These are phyloP conservation scores for Leuciscus waleckii DNA, from an alignment of 2,797 vertebrate species.

Conservation along the genomic window DNA sequence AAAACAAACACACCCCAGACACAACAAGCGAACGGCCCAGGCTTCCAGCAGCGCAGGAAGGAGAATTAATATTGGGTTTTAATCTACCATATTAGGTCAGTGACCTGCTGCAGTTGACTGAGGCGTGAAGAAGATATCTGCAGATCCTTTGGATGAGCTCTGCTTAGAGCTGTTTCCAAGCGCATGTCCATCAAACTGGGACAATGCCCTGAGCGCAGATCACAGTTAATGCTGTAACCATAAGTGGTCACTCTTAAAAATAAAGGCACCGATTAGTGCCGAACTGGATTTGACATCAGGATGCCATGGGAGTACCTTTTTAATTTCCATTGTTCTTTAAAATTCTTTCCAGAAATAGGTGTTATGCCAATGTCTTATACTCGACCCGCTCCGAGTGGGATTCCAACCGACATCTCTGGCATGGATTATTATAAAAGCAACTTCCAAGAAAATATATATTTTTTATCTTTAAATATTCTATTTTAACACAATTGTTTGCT, in stretches of 20 bases:
- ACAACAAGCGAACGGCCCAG: constrained; percentile 52
- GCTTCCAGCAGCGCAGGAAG: constrained; percentile 46
- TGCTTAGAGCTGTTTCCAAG: constrained; percentile 5
- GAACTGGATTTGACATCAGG: not conserved
- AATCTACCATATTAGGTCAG: constrained; percentile 58
- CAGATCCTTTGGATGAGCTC: not conserved
- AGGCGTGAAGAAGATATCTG: constrained; percentile 24
- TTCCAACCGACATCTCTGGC: not conserved
- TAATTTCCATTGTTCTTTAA: not conserved
- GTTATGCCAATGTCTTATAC: not conserved
- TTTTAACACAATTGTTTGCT: too few species aligned
- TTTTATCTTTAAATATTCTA: too few species aligned
- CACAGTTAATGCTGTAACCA: not conserved
- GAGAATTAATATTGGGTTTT: constrained; percentile 59
- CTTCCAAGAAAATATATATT: too few species aligned
- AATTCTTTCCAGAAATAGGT: not conserved
- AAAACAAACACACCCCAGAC: constrained; percentile 69
- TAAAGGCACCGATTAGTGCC: constrained; percentile 3
- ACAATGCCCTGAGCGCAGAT: constrained; percentile 20
- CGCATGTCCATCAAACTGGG: constrained; percentile 16
- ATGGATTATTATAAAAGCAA: not conserved
- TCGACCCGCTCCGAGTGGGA: not conserved
- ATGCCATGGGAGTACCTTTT: not conserved
- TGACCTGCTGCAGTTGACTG: constrained; percentile 36
- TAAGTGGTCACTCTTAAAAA: constrained; percentile 17